Evolutionary conservation across 2,888 invertebrate genomes (phyloP), one percentile per base, ranked within the genome.

Genomic region (Zhengitettix transpicula): DNA sequence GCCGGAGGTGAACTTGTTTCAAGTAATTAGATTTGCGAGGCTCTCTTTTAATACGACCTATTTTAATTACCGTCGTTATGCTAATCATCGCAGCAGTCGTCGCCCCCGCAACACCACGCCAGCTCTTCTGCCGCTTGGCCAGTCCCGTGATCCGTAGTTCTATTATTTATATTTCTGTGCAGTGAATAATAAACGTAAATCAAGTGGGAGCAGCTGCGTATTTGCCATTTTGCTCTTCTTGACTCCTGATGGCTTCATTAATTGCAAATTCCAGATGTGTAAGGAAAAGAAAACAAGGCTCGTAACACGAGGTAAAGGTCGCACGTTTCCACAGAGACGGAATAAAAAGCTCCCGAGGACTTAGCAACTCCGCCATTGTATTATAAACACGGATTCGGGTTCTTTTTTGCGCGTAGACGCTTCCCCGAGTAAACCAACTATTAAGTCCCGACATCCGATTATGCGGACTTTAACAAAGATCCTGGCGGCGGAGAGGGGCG

Each of bases 1-100:
- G 47, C 47, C 12, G 47, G 14, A 47, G 47, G 47, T n/a, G 14
- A 47, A 60, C 60, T 58, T 62, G 62, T 59, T 62, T 62, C 58
- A 62, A 60, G 60, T 60, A 62, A 62, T 62, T 62, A 62, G 62
- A 62, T 62, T 62, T 60, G 62, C 62, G 58, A 62, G 47, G n/a
- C 47, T 47, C 28, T 47, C 47, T 47, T 47, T 47, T 47, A 47
- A 47, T 47, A 47, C 47, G 47, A 28, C 28, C 28, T n/a, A 47
- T 47, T 47, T 47, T 47, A 47, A 47, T 47, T 47, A 47, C 47
- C 14, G 47, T 47, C 47, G 47, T 47, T 47, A 47, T 47, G 47
- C 47, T 47, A 47, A 47, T 47, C 47, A 47, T 47, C 14, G 47
- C 5, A 28, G 28, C 28, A 28, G 28, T 28, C 28, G 28, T 2